Evolutionary conservation across 2,797 vertebrate species (phyloP).

Genomic region (Phaenicophaeus curvirostris): DNA sequence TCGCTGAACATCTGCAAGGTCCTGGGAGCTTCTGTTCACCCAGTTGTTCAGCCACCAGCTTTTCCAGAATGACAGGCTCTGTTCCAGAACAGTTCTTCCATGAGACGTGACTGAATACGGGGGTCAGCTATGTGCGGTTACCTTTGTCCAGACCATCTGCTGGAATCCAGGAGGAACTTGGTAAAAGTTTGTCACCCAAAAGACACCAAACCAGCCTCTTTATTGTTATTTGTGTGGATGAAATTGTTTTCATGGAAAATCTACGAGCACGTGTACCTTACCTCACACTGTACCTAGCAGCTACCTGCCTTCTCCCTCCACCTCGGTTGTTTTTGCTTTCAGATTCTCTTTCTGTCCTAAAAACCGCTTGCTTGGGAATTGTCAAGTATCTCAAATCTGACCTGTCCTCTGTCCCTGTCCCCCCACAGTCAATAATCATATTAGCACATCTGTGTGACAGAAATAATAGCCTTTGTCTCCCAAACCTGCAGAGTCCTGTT

Average conservation of each 20-base stretch:
- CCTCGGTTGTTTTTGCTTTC: not conserved
- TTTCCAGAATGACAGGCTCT: not conserved
- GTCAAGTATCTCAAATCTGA: conserved; percentile 40
- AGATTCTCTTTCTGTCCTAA: not conserved
- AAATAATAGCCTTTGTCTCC: conserved; percentile 77
- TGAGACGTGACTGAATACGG: not conserved
- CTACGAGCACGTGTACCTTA: not conserved
- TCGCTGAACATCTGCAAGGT: not conserved
- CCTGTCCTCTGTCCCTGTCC: not conserved
- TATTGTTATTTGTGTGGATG: accelerated
- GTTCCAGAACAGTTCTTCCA: not conserved
- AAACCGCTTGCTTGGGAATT: not conserved
- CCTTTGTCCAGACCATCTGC: not conserved
- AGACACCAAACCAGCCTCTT: accelerated
- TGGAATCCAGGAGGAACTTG: not conserved
- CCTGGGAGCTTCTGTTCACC: not conserved
- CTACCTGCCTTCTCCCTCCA: not conserved
- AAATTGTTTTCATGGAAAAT: not conserved
- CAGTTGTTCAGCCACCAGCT: not conserved
- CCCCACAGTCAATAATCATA: conserved; percentile 65
- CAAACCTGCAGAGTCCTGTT: conserved; percentile 75
- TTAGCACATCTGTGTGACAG: conserved; percentile 74
- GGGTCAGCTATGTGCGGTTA: not conserved
- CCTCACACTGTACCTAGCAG: not conserved
- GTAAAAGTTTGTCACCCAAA: not conserved